Evolutionary conservation across 1,140 invertebrate species (phyloP).

Genomic region (Latrodectus geometricus): DNA sequence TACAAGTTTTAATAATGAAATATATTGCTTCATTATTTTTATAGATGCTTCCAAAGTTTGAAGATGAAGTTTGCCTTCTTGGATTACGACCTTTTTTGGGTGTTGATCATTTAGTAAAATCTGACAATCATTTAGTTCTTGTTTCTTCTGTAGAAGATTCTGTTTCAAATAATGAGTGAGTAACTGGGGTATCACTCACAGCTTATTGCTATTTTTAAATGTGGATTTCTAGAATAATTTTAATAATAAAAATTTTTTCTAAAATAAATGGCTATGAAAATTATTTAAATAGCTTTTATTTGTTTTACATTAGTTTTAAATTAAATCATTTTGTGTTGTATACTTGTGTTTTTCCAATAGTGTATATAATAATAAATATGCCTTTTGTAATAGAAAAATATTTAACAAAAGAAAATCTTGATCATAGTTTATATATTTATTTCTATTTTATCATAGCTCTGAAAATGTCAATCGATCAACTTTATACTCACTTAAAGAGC

Average conservation of each 20-base stretch:
- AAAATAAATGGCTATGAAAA: too few relatives aligned
- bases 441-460: slow-evolving; percentile 55
- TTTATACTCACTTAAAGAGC: slow-evolving; percentile 67
- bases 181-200: background rate
- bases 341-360: too few relatives aligned
- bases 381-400: background rate
- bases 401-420: background rate
- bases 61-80: slow-evolving; percentile 79
- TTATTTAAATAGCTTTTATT: too few relatives aligned
- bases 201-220: too few relatives aligned
- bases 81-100: slow-evolving; percentile 80
- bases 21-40: slow-evolving; percentile 58
- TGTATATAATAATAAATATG: background rate
- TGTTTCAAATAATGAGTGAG: slow-evolving; percentile 67
- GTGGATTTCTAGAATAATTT: too few relatives aligned
- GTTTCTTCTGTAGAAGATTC: slow-evolving; percentile 74
- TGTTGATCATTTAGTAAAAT: slow-evolving; percentile 76
- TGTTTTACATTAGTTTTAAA: too few relatives aligned
- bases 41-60: slow-evolving; percentile 74
- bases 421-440: background rate
- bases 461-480: slow-evolving; percentile 62
- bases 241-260: too few relatives aligned
- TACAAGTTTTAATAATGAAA: background rate
- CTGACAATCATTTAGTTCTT: slow-evolving; percentile 76
- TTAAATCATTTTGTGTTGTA: too few relatives aligned